A percentile compares a stretch with the other conserved stretches of the same genome.
These are phyloP conservation scores for Passerina amoena DNA, from an alignment of 2,113 vertebrate genomes.

Conservation along the genomic window DNA sequence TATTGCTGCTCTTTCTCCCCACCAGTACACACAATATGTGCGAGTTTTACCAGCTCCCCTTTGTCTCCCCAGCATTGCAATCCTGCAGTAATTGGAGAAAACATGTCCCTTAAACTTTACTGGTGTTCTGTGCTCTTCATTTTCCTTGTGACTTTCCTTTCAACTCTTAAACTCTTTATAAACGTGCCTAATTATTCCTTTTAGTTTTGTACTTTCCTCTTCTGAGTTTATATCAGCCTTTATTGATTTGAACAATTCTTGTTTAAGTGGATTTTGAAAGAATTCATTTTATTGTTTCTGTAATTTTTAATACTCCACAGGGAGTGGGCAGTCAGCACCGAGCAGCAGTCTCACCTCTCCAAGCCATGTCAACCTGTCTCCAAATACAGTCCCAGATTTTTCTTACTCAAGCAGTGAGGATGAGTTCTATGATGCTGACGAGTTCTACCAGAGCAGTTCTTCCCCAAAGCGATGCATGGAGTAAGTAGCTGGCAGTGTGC, in stretches of 20 bases:
- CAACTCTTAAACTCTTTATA: background rate
- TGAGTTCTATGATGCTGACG: conserved; percentile 98
- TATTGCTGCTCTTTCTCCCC: background rate
- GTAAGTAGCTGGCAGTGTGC: conserved; percentile 75
- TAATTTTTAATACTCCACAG: conserved; percentile 62
- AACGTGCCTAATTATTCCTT: background rate
- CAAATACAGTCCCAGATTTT: conserved; percentile 95
- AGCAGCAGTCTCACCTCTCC: conserved; percentile 93
- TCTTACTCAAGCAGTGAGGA: conserved; percentile 99
- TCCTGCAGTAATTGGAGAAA: background rate
- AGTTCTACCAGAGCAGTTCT: conserved; percentile 92
- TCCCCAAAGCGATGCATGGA: conserved; percentile 92
- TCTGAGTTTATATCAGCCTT: background rate
- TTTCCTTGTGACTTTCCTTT: background rate
- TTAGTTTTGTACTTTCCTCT: background rate
- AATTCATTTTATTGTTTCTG: background rate
- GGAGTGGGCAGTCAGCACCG: conserved; percentile 91
- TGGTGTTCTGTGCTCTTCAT: background rate
- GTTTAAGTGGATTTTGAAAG: background rate
- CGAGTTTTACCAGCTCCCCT: background rate
- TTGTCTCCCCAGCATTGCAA: background rate
- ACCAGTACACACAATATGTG: rapidly evolving
- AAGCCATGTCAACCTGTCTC: conserved; percentile 91
- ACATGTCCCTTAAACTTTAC: background rate
- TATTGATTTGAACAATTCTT: background rate